Evolutionary conservation across 1,140 invertebrate genomes (phyloP), one percentile per base, ranked within the genome.

Genomic region (Scylla paramamosain): DNA sequence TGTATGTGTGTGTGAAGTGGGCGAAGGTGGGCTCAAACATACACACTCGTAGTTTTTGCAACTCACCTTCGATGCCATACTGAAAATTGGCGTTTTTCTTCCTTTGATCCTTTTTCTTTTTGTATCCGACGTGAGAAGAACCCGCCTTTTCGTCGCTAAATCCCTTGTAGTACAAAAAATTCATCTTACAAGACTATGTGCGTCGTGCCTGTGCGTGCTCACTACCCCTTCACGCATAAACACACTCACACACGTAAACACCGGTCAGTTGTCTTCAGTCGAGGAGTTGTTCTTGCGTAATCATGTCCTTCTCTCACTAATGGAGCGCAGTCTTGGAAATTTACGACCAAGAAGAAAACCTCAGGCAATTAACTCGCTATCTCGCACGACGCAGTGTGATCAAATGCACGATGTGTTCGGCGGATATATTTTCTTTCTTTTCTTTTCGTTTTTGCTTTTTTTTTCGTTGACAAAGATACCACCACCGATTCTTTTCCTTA

Each of bases 151-250:
- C 94, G 31, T 95, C 94, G 31, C 46, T 46, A 59, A 95, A 95
- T 29, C 94, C 94, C 46, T 95, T 95, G 84, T 95, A 95, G 91
- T 95, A 95, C 82, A 95, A 16, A 92, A 95, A 95, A 95, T 95
- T 95, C 94, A 95, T 95, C 67, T 89, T 94, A 91, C 88, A 90
- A 94, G 28, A 29, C 32, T 89, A 16, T 52, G 45, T 48, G 46
- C 29, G 77, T 10, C 16, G 12, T 20, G 31, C 59, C 90, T 28
- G 4, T 32, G 0, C 25, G 20, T 45, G 88, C 32, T 46, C 86
- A 14, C 88, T 16, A 12, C 45, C 45, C 88, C 88, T 39, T 91
- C 89, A 91, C 89, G n/a, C 20, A 77, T n/a, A 77, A 12, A 77
- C 52, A 59, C 52, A 20, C 52, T 4, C 16, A 59, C 52, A 59